Evolutionary conservation across 2,797 vertebrate genomes (phyloP), one percentile per base, ranked within the genome.

Genomic region (Toxotes lorentzi): DNA sequence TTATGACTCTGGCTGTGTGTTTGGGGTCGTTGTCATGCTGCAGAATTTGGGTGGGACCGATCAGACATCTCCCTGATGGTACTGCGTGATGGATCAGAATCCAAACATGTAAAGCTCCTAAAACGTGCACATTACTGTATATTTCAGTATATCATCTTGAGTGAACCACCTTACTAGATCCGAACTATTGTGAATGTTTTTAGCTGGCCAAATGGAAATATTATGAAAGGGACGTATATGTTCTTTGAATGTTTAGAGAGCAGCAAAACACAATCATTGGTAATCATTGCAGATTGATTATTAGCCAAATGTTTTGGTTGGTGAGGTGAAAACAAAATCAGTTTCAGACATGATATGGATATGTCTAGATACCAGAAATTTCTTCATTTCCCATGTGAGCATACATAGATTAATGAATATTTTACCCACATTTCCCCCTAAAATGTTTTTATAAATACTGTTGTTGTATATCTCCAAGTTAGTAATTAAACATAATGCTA

Each of bases 401-500:
- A 12, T 4, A 24, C 50, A 24, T 21, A 41, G 5, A 48, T 48
- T 3, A n/a, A 48, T 47, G 8, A 5, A 5, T 21, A 10, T 64
- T 35, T 23, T 21, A 62, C 14, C 7, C 8, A 8, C 30, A 45
- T 34, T 43, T 34, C 11, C 13, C 23, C 4, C n/a, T 40, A 2
- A 23, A 30, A 23, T 3, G 2, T 19, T 21, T 57, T 1, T 23
- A 27, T 7, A 54, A 4, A 50, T 23, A 16, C 1, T 21, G 7
- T 13, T 35, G n/a, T 76, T 61, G 12, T 40, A 24, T 11, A 43
- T 62, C 10, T 35, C n/a, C 5, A 70, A 67, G 35, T 61, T 38
- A n/a, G 13, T 30, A 24, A 59, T 47, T n/a, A n/a, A 0, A 54
- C 16, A 58, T 16, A 11, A 50, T 10, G 40, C n/a, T 54, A 43